Evolutionary conservation across 2,797 vertebrate species (phyloP).

Genomic region (Hybognathus amarus): DNA sequence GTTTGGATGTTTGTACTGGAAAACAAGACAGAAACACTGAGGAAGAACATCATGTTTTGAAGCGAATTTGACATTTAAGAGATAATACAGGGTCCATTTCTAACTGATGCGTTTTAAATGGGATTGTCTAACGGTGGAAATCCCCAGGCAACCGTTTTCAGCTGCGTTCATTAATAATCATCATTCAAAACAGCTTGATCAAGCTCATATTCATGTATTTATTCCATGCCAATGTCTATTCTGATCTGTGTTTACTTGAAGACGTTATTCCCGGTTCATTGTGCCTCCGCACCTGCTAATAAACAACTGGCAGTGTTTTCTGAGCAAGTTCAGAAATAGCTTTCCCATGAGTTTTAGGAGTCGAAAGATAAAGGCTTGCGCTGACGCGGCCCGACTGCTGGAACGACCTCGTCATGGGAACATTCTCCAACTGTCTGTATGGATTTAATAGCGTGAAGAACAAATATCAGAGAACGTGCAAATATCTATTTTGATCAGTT

Average conservation of each 20-base stretch:
- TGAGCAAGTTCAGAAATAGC: constrained; percentile 78
- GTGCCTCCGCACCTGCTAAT: constrained; percentile 77
- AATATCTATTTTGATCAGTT: constrained; percentile 53
- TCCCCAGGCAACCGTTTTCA: not conserved
- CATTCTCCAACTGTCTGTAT: constrained; percentile 71
- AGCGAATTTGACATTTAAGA: not conserved
- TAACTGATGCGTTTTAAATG: not conserved
- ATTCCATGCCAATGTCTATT: constrained; percentile 46
- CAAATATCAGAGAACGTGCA: constrained; percentile 57
- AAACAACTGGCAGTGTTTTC: constrained; percentile 72
- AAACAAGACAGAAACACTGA: not conserved
- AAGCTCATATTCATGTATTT: not conserved
- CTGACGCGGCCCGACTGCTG: constrained; percentile 70
- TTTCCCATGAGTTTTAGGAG: constrained; percentile 84
- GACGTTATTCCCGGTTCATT: constrained; percentile 61
- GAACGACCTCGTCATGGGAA: constrained; percentile 81
- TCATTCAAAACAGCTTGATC: constrained; percentile 22
- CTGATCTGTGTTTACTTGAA: constrained; percentile 54
- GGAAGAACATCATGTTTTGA: not conserved
- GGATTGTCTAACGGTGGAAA: not conserved
- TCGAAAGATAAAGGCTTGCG: constrained; percentile 79
- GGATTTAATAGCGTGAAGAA: constrained; percentile 67
- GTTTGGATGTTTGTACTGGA: not conserved
- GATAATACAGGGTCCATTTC: not conserved
- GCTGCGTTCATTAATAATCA: not conserved